Evolutionary conservation across 2,888 invertebrate genomes (phyloP).

Genomic region (Sussaba pulchella): DNA sequence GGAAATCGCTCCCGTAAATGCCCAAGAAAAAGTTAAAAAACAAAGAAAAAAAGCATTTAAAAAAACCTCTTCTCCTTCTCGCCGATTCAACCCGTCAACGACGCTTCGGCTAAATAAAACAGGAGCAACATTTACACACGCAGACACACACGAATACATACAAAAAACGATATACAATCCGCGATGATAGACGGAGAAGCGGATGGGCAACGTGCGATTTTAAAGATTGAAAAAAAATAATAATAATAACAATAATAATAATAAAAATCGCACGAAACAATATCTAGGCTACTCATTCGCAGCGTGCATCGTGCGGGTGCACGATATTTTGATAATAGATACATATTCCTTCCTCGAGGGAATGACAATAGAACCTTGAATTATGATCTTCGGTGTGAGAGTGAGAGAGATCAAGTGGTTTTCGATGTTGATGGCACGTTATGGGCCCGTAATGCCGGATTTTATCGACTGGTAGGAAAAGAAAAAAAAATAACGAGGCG

Average conservation of each 20-base stretch:
- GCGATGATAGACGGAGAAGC: background rate
- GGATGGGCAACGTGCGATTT: background rate
- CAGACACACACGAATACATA: conserved; percentile 5
- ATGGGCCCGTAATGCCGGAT: background rate
- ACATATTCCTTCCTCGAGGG: conserved; percentile 58
- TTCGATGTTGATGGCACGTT: conserved; percentile 17
- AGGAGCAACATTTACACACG: conserved; percentile 23
- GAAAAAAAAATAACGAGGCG: background rate
- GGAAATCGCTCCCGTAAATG: background rate
- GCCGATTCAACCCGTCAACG: conserved; percentile 28
- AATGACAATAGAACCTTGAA: conserved; percentile 61
- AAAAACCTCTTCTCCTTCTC: conserved; percentile 62
- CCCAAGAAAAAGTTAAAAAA: background rate
- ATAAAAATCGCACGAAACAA: conserved; percentile 21
- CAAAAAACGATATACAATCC: conserved; percentile 7
- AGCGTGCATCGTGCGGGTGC: conserved; percentile 46
- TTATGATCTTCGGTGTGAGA: conserved; percentile 46
- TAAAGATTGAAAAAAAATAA: conserved; percentile 11
- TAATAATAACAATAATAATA: too few species aligned
- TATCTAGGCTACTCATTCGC: conserved; percentile 56
- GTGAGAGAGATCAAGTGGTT: background rate
- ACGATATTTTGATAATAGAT: conserved; percentile 65
- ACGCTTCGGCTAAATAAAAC: conserved; percentile 42
- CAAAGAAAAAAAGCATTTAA: conserved; percentile 32
- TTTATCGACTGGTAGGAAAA: background rate